phyloP scores from a whole-genome alignment of 1,140 invertebrate species.

The Eumaeus atala region DNA sequence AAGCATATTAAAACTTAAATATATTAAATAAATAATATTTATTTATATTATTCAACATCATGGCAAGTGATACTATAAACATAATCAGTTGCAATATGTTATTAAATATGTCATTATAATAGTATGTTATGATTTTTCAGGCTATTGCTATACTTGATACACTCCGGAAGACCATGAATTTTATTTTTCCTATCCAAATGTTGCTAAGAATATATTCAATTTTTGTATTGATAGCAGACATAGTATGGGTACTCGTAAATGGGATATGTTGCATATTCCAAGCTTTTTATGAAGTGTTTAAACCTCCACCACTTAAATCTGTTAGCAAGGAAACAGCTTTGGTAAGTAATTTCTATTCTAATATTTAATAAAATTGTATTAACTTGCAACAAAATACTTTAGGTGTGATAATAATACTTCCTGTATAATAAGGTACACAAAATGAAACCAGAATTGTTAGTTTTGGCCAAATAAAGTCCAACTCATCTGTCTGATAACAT shows the following conservation, averaged over 20 bases:
- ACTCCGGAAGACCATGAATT: slow-evolving; percentile 36
- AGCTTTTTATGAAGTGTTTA: slow-evolving; percentile 72
- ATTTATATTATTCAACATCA: too few species aligned
- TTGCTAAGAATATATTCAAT: slow-evolving; percentile 74
- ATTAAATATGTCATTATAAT: not conserved
- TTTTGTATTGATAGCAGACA: slow-evolving; percentile 72
- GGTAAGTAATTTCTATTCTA: slow-evolving; percentile 59
- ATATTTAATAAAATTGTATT: not conserved
- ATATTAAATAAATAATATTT: too few species aligned
- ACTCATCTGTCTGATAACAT: too few species aligned
- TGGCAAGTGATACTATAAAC: not conserved
- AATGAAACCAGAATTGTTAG: too few species aligned
- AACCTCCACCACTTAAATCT: slow-evolving; percentile 75
- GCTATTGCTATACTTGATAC: slow-evolving; percentile 29
- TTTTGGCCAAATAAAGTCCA: too few species aligned
- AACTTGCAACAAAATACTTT: too few species aligned
- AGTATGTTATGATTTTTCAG: slow-evolving; percentile 33
- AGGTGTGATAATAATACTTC: too few species aligned
- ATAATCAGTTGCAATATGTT: not conserved
- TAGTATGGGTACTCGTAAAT: slow-evolving; percentile 71
- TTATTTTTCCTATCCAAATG: slow-evolving; percentile 72
- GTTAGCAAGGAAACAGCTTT: slow-evolving; percentile 77
- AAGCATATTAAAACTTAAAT: too few species aligned
- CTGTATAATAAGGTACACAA: too few species aligned
- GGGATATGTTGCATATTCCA: slow-evolving; percentile 73